Base-by-base conservation (phyloP, 2,113 vertebrate species). In the Lamprotornis superbus region DNA sequence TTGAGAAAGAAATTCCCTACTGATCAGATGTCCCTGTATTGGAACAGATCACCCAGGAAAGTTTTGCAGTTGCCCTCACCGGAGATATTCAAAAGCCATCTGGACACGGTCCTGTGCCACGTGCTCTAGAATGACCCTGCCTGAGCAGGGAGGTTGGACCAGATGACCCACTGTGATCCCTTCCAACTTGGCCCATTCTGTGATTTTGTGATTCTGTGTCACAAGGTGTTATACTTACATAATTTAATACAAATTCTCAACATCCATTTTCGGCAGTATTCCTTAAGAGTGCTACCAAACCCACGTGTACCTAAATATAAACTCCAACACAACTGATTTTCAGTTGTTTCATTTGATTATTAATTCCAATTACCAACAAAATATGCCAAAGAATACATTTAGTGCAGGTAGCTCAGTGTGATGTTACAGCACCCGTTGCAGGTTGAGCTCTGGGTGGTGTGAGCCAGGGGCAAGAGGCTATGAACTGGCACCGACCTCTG, bases 361-460 rank as follows among this genome's bases (percentile, higher is more conserved):
- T 82, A 67, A 49, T 59, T 67, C 10, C 22, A 70, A 37, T 33
- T 75, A 40, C 3, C 2, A 53, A 59, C 28, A 67, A 65, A 65
- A 37, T 28, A 44, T 16, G 8, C 33, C 3, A 3, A 73, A 22
- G 20, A 64, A 40, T 23, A 39, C 13, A 50, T 37, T 65, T 35
- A 50, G 15, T 65, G 37, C 44, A 44, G 37, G 31, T 28, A 81
- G 27, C 15, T 65, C 15, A 8, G 22, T 16, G 37, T 44, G 33
- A 22, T 28, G 8, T 19, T 37, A 5, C 15, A 37, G 33, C 3
- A 27, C 5, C 10, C 0, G 0, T 24, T 59, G 27, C 23, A 59
- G 23, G 19, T 33, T 52, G 33, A 81, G 46, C 19, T 67, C 27
- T 24, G 52, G 33, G 8, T 37, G 52, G 22, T 33, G 37, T 27